These are phyloP conservation scores for Heliconius himera DNA, from an alignment of 1,140 invertebrate genomes.

Conservation along the genomic window DNA sequence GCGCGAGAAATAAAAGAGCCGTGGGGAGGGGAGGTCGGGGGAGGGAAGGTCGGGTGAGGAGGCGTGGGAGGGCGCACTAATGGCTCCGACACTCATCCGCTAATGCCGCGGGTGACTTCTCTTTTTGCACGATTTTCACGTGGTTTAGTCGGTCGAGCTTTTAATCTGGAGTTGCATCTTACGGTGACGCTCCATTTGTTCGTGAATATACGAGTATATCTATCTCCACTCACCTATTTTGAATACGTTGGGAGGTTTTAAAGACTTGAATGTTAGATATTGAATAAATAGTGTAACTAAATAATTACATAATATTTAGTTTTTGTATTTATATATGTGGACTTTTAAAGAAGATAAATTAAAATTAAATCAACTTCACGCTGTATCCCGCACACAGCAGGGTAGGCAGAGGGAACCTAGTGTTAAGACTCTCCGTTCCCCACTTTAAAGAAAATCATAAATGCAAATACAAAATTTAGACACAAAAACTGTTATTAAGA, in stretches of 20 bases:
- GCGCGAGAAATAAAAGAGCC: conserved; percentile 81
- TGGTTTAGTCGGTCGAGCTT: conserved; percentile 78
- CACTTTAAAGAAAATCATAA: too few relatives aligned
- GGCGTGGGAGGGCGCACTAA: conserved; percentile 64
- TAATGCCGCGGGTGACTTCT: conserved; percentile 80
- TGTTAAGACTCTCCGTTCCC: too few relatives aligned
- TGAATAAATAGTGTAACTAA: not conserved
- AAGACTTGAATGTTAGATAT: not conserved
- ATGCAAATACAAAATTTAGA: too few relatives aligned
- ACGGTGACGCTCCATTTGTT: conserved; percentile 72
- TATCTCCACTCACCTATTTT: conserved; percentile 37
- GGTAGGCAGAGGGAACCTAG: too few relatives aligned
- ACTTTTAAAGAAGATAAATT: too few relatives aligned
- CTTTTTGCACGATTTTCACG: conserved; percentile 80
- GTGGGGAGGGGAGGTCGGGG: conserved; percentile 56
- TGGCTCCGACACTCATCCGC: conserved; percentile 80
- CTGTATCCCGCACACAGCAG: too few relatives aligned
- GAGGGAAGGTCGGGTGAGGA: conserved; percentile 48
- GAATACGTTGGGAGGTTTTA: not conserved
- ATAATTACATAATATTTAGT: not conserved
- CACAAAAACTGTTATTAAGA: too few relatives aligned
- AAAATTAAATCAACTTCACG: too few relatives aligned
- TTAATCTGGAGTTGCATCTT: conserved; percentile 79
- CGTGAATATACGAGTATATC: conserved; percentile 41
- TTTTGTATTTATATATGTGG: too few relatives aligned